Base-by-base conservation (phyloP, 2,888 invertebrate species). In the Pseudococcus longispinus region DNA sequence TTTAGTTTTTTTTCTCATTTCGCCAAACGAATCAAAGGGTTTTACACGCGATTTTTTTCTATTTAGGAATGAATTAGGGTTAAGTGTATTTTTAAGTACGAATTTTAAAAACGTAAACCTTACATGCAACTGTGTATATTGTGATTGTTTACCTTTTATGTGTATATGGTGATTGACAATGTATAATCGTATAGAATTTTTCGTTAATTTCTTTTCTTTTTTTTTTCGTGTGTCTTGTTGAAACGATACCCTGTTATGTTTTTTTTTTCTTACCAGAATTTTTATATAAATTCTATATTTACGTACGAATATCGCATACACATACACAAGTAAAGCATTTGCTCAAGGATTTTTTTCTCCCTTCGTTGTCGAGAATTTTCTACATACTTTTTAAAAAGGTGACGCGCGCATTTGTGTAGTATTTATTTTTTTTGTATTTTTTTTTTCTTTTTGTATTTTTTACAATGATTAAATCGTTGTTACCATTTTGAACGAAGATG, bases 401-500 rank as follows among this genome's bases (percentile, higher is more conserved):
- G 77, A 29, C n/a, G 77, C 29, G 70, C 77, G 77, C 32, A 18
- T 26, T 80, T 20, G 20, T 42, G n/a, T 80, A 23, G 77, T 80
- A 1, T 74, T 74, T n/a, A n/a, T 74, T 74, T 37, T 20, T 70
- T n/a, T 80, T 42, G 20, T 80, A 20, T 37, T 3, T 74, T 32
- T 74, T 74, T 29, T 74, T 60, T 74, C 3, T 74, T 37, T 77
- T n/a, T 77, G 37, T 80, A 80, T 42, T 80, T 80, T 80, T 37
- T 80, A 80, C 77, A 80, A 80, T 80, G 77, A 42, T 42, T 80
- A 11, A 9, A 42, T 80, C 77, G 77, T 80, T 80, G 77, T 80
- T 80, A 80, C 77, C 77, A 80, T 80, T 80, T 80, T 42, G 42
- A 80, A 26, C 18, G 20, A 20, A 80, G 29, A 20, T 80, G n/a